Conservation (phyloP, 2,797 vertebrate genomes). For the Synaphobranchus kaupii region DNA sequence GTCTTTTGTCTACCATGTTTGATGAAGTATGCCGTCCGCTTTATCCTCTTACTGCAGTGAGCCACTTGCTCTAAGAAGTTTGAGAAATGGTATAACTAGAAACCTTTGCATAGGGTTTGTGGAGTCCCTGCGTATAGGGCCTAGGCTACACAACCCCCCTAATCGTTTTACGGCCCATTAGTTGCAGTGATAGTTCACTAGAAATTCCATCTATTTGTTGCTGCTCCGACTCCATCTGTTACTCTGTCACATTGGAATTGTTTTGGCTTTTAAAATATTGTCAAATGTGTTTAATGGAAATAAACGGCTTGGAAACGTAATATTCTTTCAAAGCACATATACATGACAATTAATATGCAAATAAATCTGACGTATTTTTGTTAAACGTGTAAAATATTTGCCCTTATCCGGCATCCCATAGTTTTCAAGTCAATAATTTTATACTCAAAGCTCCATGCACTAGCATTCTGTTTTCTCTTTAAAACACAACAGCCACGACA, state of each 20-base stretch:
- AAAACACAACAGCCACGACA: conserved; percentile 20
- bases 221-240: background rate
- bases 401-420: background rate
- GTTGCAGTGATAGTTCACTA: background rate
- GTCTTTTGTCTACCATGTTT: background rate
- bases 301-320: background rate
- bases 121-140: too few species aligned
- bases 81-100: background rate
- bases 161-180: background rate
- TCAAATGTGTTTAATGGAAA: too few species aligned
- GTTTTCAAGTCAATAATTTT: background rate
- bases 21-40: background rate
- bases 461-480: background rate
- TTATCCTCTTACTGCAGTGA: background rate
- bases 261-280: too few species aligned
- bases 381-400: background rate
- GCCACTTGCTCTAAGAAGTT: background rate
- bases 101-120: background rate
- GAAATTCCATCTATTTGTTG: background rate
- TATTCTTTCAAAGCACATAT: background rate
- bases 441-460: background rate
- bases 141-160: background rate
- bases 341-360: background rate
- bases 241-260: background rate
- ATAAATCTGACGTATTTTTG: background rate